A percentile compares a stretch with the other conserved stretches of the same genome.
Conservation (phyloP, 2,888 invertebrate species). For the Dicyrtoma fusca region DNA sequence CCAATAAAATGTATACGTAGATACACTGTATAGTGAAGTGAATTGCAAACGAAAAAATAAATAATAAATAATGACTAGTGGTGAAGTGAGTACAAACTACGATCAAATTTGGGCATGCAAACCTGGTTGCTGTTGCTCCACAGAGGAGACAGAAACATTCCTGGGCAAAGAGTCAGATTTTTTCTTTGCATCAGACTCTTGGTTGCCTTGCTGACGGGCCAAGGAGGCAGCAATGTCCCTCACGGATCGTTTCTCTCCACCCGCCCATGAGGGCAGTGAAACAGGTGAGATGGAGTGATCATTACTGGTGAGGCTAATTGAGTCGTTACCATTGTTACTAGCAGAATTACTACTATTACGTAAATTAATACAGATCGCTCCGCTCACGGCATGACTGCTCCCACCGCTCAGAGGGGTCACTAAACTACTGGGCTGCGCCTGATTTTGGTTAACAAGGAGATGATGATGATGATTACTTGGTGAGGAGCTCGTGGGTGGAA, state of each 20-base stretch:
- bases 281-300: constrained; percentile 39
- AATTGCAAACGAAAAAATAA: no score
- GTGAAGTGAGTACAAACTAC: constrained; percentile 1
- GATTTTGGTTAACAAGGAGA: constrained; percentile 42
- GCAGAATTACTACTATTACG: constrained; percentile 37
- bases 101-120: constrained; percentile 47
- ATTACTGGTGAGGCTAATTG: background rate
- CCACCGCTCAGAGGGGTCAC: constrained; percentile 38
- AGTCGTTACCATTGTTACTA: constrained; percentile 20
- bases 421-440: constrained; percentile 46
- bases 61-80: background rate
- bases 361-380: constrained; percentile 45
- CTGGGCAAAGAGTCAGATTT: constrained; percentile 53
- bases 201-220: constrained; percentile 47
- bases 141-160: constrained; percentile 40
- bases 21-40: no score
- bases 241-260: constrained; percentile 63
- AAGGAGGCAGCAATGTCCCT: constrained; percentile 64
- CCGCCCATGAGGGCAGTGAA: constrained; percentile 50
- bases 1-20: no score
- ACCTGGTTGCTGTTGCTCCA: constrained; percentile 52
- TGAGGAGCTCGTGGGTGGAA: constrained; percentile 38
- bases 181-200: constrained; percentile 47
- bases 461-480: constrained; percentile 46
- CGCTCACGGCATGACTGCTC: constrained; percentile 39